Conservation (phyloP, 2,113 vertebrate genomes). For the Taurulus bubalis region DNA sequence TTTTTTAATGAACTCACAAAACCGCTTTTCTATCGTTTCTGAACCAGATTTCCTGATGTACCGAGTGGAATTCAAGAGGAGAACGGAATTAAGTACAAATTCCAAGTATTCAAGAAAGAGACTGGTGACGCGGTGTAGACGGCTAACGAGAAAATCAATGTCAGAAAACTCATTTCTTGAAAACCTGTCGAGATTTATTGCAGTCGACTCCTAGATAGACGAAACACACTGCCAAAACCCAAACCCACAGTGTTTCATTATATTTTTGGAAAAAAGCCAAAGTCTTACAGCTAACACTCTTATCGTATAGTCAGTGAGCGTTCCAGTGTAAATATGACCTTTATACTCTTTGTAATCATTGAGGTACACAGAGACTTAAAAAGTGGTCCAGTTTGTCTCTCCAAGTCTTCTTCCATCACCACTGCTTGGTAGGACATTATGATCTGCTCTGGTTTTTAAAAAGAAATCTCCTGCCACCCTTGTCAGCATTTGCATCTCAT, state of each 20-base stretch:
- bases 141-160: neutral
- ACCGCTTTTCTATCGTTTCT: conserved; percentile 1
- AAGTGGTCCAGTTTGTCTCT: neutral
- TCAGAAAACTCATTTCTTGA: neutral
- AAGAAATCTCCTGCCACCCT: neutral
- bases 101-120: conserved; percentile 82
- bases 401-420: neutral
- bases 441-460: neutral
- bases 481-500: neutral
- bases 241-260: neutral
- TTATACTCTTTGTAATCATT: neutral
- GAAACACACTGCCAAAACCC: neutral
- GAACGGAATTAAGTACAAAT: conserved; percentile 82
- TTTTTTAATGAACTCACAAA: neutral
- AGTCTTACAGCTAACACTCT: neutral
- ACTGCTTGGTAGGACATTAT: neutral
- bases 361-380: neutral
- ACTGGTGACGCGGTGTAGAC: neutral
- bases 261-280: neutral
- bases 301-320: neutral
- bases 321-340: neutral
- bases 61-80: conserved; percentile 84
- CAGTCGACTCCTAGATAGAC: neutral
- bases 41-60: conserved; percentile 80
- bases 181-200: neutral